Conservation (phyloP, 2,797 vertebrate genomes). For the Microctenopoma stevenorrisi region DNA sequence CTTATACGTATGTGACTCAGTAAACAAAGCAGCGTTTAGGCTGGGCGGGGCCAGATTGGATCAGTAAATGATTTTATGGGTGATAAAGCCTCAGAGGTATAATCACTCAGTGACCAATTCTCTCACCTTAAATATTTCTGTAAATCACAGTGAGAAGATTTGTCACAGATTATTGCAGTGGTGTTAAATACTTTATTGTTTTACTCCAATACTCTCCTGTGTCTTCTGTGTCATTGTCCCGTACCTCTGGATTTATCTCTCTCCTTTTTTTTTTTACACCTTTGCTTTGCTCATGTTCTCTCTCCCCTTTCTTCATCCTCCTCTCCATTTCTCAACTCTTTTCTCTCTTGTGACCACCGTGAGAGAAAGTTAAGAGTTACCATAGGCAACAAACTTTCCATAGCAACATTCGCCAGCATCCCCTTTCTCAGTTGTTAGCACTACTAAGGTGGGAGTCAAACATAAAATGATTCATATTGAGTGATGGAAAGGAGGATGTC, state of each 20-base stretch:
- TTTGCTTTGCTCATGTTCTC: neutral
- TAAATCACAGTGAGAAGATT: constrained; percentile 4
- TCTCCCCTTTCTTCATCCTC: neutral
- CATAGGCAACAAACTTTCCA: constrained; percentile 9
- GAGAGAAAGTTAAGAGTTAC: constrained; percentile 10
- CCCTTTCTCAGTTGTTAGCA: neutral
- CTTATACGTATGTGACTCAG: constrained; percentile 40
- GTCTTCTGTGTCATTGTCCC: neutral
- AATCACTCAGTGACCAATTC: constrained; percentile 20
- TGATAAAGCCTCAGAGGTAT: constrained; percentile 17
- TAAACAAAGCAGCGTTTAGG: constrained; percentile 6
- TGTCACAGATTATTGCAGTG: neutral
- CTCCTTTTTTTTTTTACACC: constrained; percentile 1
- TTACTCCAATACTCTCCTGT: neutral
- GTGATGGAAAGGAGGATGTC: constrained; percentile 6
- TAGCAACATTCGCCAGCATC: neutral
- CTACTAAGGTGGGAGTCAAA: neutral
- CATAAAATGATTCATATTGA: neutral
- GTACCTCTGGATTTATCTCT: neutral
- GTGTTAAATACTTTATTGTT: neutral
- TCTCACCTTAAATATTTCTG: constrained; percentile 1
- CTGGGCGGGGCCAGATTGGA: constrained; percentile 20
- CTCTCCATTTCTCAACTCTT: constrained; percentile 18
- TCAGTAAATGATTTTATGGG: constrained; percentile 22
- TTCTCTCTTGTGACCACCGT: neutral